Conservation (phyloP, 2,113 vertebrate genomes). For the Shinisaurus crocodilurus region DNA sequence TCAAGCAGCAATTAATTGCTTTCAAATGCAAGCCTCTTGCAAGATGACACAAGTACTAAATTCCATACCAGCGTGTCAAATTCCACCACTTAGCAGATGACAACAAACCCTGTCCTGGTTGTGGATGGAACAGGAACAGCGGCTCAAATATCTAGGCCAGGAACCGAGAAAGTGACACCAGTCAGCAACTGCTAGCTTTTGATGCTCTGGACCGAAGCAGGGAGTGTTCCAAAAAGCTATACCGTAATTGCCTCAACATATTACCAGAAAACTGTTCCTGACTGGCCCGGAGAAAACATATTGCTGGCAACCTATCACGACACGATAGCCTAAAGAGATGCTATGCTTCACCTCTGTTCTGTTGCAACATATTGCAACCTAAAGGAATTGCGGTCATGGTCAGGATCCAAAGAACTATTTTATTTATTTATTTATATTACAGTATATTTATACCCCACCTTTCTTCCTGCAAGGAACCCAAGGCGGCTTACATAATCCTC, state of each 20-base stretch:
- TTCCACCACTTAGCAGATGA: conserved; percentile 26
- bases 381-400: not conserved
- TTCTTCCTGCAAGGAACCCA: too few species aligned
- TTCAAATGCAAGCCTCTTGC: not conserved
- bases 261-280: not conserved
- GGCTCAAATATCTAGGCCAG: not conserved
- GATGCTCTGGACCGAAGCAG: not conserved
- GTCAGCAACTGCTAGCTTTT: not conserved
- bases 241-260: not conserved
- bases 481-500: too few species aligned
- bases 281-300: not conserved
- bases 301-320: not conserved
- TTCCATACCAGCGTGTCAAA: conserved; percentile 1
- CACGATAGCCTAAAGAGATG: not conserved
- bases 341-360: not conserved
- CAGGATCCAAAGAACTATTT: not conserved
- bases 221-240: not conserved
- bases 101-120: conserved; percentile 5
- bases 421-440: too few species aligned
- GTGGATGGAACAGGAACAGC: not conserved
- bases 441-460: too few species aligned
- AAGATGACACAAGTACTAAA: not conserved
- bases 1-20: not conserved
- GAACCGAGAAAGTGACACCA: not conserved
- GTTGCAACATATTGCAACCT: not conserved